A percentile compares a stretch with the other conserved stretches of the same genome.
Evolutionary conservation across 2,113 vertebrate species (phyloP).

Genomic region (Miniopterus natalensis): DNA sequence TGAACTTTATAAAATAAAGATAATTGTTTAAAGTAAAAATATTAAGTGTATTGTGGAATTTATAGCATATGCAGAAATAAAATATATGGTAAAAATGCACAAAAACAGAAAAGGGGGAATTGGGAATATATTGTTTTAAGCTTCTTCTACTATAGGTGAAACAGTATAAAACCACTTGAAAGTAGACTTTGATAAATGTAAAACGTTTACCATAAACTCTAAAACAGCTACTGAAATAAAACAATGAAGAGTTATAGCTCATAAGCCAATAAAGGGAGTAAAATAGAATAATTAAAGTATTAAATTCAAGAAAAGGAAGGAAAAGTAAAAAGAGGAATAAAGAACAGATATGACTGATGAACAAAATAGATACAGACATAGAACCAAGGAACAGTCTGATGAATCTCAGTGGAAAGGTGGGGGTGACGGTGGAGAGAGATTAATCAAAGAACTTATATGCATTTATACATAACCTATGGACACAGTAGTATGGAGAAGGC

Average conservation of each 20-base stretch:
- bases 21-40: background rate
- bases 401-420: too few relatives aligned
- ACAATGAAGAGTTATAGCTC: background rate
- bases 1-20: background rate
- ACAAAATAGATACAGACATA: too few relatives aligned
- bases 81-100: background rate
- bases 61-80: background rate
- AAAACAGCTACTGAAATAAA: background rate
- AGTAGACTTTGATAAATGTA: background rate
- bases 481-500: too few relatives aligned
- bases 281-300: background rate
- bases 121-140: background rate
- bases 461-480: too few relatives aligned
- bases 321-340: background rate
- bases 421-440: too few relatives aligned
- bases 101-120: background rate
- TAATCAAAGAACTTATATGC: too few relatives aligned
- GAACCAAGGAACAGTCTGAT: too few relatives aligned
- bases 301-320: background rate
- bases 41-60: background rate
- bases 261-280: background rate
- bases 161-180: background rate
- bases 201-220: background rate
- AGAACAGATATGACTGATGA: background rate
- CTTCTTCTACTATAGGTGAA: background rate